phyloP scores from a whole-genome alignment of 2,797 vertebrate genomes.

The Sebastes jordani region DNA sequence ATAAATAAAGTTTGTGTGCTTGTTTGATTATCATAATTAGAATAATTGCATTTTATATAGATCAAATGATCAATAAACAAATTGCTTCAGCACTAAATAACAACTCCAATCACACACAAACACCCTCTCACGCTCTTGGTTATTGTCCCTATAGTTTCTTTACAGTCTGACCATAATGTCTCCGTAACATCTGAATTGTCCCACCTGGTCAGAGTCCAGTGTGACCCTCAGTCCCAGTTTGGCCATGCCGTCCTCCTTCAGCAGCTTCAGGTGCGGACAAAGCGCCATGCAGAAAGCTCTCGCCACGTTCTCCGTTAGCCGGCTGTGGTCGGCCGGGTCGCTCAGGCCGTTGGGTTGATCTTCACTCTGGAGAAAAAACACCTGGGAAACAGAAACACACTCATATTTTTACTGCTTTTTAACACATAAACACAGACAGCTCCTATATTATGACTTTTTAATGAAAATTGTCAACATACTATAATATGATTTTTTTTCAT shows the following conservation, averaged over 20 bases:
- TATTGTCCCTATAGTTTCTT: neutral
- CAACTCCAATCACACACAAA: neutral
- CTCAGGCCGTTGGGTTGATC: constrained; percentile 90
- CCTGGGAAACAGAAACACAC: constrained; percentile 74
- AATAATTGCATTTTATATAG: neutral
- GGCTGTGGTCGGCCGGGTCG: constrained; percentile 97
- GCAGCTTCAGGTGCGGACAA: constrained; percentile 93
- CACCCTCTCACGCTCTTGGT: neutral
- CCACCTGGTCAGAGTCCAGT: constrained; percentile 94
- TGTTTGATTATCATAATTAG: neutral
- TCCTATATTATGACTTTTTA: no score
- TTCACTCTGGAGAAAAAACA: constrained; percentile 95
- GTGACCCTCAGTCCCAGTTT: constrained; percentile 95
- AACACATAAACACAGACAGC: neutral
- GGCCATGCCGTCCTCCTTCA: constrained; percentile 98
- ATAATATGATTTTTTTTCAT: no score
- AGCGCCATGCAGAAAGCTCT: constrained; percentile 95
- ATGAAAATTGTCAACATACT: no score
- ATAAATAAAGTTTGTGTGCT: neutral
- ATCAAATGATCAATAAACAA: neutral
- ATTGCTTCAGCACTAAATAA: neutral
- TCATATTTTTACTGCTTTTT: neutral
- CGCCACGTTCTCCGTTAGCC: constrained; percentile 94
- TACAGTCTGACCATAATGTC: neutral
- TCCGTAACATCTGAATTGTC: neutral